Evolutionary conservation across 53 echinoderm and acorn worm species (phyloP).

Genomic region (Zoroaster sp.): DNA sequence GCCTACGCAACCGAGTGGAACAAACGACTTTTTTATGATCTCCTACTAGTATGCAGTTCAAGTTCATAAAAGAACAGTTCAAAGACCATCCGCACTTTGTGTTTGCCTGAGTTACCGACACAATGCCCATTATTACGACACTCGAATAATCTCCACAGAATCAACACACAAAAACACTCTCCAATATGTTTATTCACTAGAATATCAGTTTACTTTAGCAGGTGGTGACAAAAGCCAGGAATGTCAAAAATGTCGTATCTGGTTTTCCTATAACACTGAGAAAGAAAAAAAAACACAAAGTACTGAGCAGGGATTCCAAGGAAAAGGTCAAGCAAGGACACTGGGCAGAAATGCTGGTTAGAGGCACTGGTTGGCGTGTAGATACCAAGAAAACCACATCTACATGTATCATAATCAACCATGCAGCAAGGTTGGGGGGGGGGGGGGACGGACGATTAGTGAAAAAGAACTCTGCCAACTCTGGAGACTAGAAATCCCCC

Average conservation of each 20-base stretch:
- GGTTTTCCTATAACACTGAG: not conserved
- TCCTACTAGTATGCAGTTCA: not conserved
- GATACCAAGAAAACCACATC: not conserved
- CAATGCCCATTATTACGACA: not conserved
- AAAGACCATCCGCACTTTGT: not conserved
- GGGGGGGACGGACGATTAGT: not conserved
- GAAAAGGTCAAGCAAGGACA: slow-evolving; percentile 26
- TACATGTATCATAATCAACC: not conserved
- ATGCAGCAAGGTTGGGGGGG: not conserved
- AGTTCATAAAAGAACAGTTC: slow-evolving; percentile 35
- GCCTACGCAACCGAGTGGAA: not conserved
- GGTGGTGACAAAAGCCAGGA: slow-evolving; percentile 11
- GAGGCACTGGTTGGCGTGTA: not conserved
- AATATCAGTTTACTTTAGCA: slow-evolving; percentile 2
- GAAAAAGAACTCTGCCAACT: too few species aligned
- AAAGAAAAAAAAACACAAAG: not conserved
- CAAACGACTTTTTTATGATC: not conserved
- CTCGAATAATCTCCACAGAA: not conserved
- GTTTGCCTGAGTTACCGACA: not conserved
- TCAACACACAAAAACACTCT: not conserved
- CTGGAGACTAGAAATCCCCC: too few species aligned
- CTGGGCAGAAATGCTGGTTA: slow-evolving; percentile 11
- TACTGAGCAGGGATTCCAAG: not conserved
- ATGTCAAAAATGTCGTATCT: slow-evolving; percentile 21
- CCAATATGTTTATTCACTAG: slow-evolving; percentile 1